Conservation (phyloP, 2,797 vertebrate genomes). For the Lacerta viridis region DNA sequence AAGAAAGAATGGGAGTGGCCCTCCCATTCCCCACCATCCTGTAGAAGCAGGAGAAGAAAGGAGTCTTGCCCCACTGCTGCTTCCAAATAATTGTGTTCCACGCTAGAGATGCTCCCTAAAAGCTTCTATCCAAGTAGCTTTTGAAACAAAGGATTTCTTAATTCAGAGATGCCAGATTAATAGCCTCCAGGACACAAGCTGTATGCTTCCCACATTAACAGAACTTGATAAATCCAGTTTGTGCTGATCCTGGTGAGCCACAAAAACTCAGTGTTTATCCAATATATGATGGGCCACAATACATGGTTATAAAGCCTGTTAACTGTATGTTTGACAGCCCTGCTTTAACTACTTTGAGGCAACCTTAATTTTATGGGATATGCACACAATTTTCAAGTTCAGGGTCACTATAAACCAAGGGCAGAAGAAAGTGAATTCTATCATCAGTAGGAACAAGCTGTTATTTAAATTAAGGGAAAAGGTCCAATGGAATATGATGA, state of each 20-base stretch:
- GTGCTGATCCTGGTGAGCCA: neutral
- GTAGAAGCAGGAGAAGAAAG: conserved; percentile 72
- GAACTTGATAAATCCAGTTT: conserved; percentile 18
- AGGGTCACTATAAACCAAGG: neutral
- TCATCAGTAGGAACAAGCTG: neutral
- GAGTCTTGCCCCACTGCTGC: conserved; percentile 63
- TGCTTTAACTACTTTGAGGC: conserved; percentile 1
- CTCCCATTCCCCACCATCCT: conserved; percentile 67
- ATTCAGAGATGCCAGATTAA: conserved; percentile 12
- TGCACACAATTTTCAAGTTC: neutral
- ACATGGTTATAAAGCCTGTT: conserved; percentile 10
- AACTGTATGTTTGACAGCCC: neutral
- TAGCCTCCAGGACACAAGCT: neutral
- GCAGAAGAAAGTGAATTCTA: neutral
- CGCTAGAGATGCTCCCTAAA: conserved; percentile 25
- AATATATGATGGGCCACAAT: neutral
- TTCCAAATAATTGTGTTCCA: conserved; percentile 49
- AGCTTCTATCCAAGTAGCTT: conserved; percentile 21
- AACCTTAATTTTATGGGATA: neutral
- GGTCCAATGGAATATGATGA: neutral
- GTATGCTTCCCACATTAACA: neutral
- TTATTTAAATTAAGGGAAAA: conserved; percentile 27
- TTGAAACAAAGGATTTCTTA: neutral
- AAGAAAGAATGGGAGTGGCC: conserved; percentile 65
- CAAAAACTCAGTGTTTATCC: conserved; percentile 17